These are phyloP conservation scores for Fragum sueziense DNA, from an alignment of 2,888 invertebrate species.

Conservation along the genomic window DNA sequence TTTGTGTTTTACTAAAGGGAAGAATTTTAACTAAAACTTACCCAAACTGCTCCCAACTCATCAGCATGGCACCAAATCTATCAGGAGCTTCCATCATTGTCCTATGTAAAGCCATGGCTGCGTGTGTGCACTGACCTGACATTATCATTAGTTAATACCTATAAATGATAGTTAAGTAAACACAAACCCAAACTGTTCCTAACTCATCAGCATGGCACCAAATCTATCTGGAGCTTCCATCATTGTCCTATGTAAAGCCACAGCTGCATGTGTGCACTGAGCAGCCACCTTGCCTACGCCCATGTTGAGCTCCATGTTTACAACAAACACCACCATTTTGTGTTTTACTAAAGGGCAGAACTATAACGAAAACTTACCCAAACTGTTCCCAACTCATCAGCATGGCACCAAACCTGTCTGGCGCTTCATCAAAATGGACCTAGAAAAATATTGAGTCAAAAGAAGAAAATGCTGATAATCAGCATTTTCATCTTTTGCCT, in stretches of 20 bases:
- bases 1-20: too few relatives aligned
- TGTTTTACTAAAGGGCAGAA: too few relatives aligned
- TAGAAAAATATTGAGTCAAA: too few relatives aligned
- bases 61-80: constrained; percentile 80
- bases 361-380: too few relatives aligned
- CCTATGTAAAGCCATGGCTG: constrained; percentile 85
- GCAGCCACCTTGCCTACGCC: constrained; percentile 85
- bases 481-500: too few relatives aligned
- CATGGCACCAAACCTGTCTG: too few relatives aligned
- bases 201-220: constrained; percentile 81
- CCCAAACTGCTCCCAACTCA: constrained; percentile 83
- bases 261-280: constrained; percentile 85
- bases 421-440: too few relatives aligned
- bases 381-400: too few relatives aligned
- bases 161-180: too few relatives aligned
- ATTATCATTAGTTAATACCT: too few relatives aligned
- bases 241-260: constrained; percentile 85
- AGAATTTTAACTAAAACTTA: constrained; percentile 61
- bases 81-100: constrained; percentile 82
- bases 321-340: constrained; percentile 88
- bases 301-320: constrained; percentile 86
- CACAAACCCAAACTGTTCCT: constrained; percentile 83
- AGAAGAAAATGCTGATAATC: too few relatives aligned
- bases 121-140: constrained; percentile 84
- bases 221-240: constrained; percentile 81